phyloP scores from a whole-genome alignment of 2,888 invertebrate species.

The Drosophila falleni region DNA sequence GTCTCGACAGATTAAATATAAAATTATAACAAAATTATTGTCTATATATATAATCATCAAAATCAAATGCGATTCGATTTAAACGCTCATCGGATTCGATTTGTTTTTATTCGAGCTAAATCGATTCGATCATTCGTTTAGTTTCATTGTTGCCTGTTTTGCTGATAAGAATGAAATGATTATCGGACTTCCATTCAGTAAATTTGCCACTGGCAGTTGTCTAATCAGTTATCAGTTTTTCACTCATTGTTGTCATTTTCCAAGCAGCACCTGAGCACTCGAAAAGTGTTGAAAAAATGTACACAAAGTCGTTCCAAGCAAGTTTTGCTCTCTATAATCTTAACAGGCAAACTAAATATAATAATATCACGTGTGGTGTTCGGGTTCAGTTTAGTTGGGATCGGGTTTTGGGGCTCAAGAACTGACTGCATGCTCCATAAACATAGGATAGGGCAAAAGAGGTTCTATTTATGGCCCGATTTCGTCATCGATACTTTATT shows the following conservation, averaged over 20 bases:
- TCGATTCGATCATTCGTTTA: constrained; percentile 18
- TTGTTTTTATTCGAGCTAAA: background rate
- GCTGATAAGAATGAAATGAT: constrained; percentile 62
- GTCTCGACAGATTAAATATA: constrained; percentile 39
- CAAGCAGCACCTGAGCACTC: constrained; percentile 29
- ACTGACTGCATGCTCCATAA: constrained; percentile 3
- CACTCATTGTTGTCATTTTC: constrained; percentile 48
- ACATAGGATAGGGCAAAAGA: constrained; percentile 5
- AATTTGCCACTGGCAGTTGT: constrained; percentile 55
- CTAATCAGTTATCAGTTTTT: constrained; percentile 45
- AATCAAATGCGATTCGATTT: constrained; percentile 13
- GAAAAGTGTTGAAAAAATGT: constrained; percentile 6
- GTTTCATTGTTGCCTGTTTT: constrained; percentile 61
- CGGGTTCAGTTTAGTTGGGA: background rate
- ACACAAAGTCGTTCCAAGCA: constrained; percentile 4
- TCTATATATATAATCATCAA: constrained; percentile 2
- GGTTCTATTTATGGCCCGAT: constrained; percentile 49
- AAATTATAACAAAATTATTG: constrained; percentile 1
- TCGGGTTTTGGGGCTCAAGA: background rate
- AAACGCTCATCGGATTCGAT: background rate
- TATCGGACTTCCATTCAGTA: constrained; percentile 77
- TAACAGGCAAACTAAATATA: constrained; percentile 20
- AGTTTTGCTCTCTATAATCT: constrained; percentile 2
- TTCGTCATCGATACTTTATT: constrained; percentile 64
- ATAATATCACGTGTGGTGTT: constrained; percentile 46